Base-by-base conservation (phyloP, 2,797 vertebrate species). In the Sebastes cheni region DNA sequence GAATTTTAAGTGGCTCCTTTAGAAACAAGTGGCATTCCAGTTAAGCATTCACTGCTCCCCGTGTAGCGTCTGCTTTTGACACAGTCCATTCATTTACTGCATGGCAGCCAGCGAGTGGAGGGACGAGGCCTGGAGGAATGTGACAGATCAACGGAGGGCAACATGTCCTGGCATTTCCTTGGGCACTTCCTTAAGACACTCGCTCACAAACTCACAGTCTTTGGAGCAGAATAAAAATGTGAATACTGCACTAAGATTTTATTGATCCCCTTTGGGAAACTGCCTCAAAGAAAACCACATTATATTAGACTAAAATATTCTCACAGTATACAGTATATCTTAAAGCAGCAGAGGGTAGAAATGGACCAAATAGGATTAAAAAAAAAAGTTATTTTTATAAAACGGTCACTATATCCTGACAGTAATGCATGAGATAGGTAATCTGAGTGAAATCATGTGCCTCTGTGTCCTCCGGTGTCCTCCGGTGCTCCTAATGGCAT, bases 141-240 rank as follows among this genome's bases (percentile, higher is more conserved):
- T 54, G 82, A 80, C 82, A 58, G 77, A 85, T 89, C 79, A 76
- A 46, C 55, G 11, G 68, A 89, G 78, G 76, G 75, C 50, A 78
- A 80, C 86, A 54, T 78, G 75, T 74, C 77, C 75, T 77, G 70
- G 72, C 67, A 80, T 86, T 84, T 90, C 81, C 67, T 83, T 39
- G 59, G 62, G 77, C 58, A 30, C 67, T 74, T 81, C 62, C 55
- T 79, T 72, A 22, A 73, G 72, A 72, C 55, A 73, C 64, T 73
- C 8, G 1, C 66, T 65, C 60, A 60, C 27, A 78, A 67, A 77
- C 62, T 70, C 62, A 29, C 18, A 22, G 69, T 32, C 66, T 86
- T 78, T 67, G 50, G 55, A 46, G 67, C 29, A 39, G 34, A 81
- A 75, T 72, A 46, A 72, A 83, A 67, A 81, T 80, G 61, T 61